Evolutionary conservation across 2,797 vertebrate species (phyloP), one percentile per base, ranked within the genome.

Genomic region (Alectoris magna): DNA sequence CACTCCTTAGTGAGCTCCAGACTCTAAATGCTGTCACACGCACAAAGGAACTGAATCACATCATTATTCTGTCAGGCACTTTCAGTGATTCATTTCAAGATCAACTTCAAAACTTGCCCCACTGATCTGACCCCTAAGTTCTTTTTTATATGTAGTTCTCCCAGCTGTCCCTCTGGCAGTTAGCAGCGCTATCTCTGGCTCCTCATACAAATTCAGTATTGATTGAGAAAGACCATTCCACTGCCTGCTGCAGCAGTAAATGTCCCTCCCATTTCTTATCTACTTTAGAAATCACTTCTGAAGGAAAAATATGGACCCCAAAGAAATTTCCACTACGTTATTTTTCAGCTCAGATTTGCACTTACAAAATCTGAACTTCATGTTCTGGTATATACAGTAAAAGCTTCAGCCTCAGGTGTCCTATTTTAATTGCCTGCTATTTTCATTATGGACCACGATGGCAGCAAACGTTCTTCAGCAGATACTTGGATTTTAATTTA

Each of bases 401-500:
- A 91, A 90, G 58, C 88, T 81, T 91, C 92, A 80, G 91, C 88
- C 82, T 96, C 92, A 94, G 95, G 93, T 96, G 95, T 87, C 88
- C 72, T 56, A 41, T 83, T 77, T 95, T 93, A 96, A 96, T 97
- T 95, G 89, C 93, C 84, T 96, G 79, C 91, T 95, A 87, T 93
- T 93, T 93, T 96, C 90, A 91, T 97, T 95, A 96, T 91, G 77
- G 78, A 86, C 85, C 80, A 63, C 6, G 67, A 91, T 73, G 94
- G 93, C 91, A 95, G 89, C 92, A 93, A 95, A 97, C 94, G 95
- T 92, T 96, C 88, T 92, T 91, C 94, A 94, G 88, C 83, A 96
- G 95, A 97, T 95, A 96, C 97, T 96, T 94, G 84, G 93, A 79
- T 96, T 96, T 96, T 96, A 97, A 97, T 97, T 97, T 97, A 97